Percentiles rank a stretch among this genome's conserved stretches.
Evolutionary conservation across 2,113 vertebrate species (phyloP).

Genomic region (Cygnus buccinator): DNA sequence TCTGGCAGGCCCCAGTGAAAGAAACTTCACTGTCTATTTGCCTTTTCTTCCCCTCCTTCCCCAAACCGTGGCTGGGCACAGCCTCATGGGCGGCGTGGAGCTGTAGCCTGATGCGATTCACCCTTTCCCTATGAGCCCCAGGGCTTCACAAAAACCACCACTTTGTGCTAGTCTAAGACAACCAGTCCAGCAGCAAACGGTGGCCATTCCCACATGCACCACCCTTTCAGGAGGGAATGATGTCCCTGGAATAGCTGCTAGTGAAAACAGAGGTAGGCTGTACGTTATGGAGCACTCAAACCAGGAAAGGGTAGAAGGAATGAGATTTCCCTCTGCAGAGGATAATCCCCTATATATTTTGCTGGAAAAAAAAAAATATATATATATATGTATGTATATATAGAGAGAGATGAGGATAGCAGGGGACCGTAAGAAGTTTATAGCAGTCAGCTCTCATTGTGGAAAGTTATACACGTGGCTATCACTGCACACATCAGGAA

Average conservation of each 20-base stretch:
- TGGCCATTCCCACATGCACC: accelerated
- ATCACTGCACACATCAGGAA: neutral
- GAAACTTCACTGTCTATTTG: neutral
- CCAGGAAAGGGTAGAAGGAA: neutral
- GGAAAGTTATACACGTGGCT: neutral
- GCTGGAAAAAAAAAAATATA: neutral
- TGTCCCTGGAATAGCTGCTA: neutral
- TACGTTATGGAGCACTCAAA: neutral
- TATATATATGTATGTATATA: no score
- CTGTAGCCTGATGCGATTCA: neutral
- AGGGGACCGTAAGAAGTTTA: neutral
- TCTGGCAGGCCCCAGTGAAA: neutral
- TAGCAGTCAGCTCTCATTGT: neutral
- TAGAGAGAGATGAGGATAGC: neutral
- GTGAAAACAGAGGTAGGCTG: neutral
- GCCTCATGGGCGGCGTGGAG: neutral
- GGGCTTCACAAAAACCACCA: neutral
- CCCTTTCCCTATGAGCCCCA: neutral
- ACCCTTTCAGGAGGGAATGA: neutral
- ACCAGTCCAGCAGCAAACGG: neutral
- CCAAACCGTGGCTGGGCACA: neutral
- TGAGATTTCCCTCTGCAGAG: neutral
- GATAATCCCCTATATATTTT: neutral
- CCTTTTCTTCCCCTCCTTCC: neutral
- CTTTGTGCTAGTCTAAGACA: neutral